Evolutionary conservation across 2,797 vertebrate species (phyloP), one percentile per base, ranked within the genome.

Genomic region (Choloepus didactylus): DNA sequence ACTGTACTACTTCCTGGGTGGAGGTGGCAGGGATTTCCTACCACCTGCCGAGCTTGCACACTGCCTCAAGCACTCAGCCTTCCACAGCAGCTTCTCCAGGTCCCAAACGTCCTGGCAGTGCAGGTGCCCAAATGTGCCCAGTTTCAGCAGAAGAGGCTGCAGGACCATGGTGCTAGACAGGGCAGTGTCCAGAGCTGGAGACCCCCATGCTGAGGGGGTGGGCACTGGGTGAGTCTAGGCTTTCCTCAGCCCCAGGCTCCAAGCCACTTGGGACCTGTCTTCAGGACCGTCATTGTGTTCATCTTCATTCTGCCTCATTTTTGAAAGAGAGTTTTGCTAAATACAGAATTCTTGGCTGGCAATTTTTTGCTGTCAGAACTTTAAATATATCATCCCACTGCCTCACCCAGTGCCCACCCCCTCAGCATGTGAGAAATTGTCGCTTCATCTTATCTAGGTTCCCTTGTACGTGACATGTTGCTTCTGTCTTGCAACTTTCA

Each of bases 61-160:
- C 98, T 1, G 98, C 97, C 97, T 99, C 98, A 2, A 99, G 97
- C 79, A 99, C 98, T 29, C 98, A 0, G 99, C 98, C 93, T 99
- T 99, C 95, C 99, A 98, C 93, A 99, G 98, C 97, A 99, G 98
- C 94, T 98, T 98, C 98, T 99, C 99, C 95, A 99, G 98, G 38
- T 99, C 99, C 0, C 99, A 99, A 98, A 99, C 99, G 98, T 99
- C 99, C 91, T 98, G 98, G 97, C 99, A 99, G 41, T 99, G 99
- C 96, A 99, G 98, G 10, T 99, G 99, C 31, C 99, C 99, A 0
- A 99, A 99, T 46, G 98, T 99, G 81, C 99, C 99, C 97, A 99
- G 98, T 95, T 98, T 98, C 99, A 99, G 98, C 62, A 99, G 98
- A 97, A 99, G 98, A 73, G 99, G 97, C 95, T 99, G 99, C 79